Conservation (phyloP, 2,113 vertebrate species). For the Alethe diademata region DNA sequence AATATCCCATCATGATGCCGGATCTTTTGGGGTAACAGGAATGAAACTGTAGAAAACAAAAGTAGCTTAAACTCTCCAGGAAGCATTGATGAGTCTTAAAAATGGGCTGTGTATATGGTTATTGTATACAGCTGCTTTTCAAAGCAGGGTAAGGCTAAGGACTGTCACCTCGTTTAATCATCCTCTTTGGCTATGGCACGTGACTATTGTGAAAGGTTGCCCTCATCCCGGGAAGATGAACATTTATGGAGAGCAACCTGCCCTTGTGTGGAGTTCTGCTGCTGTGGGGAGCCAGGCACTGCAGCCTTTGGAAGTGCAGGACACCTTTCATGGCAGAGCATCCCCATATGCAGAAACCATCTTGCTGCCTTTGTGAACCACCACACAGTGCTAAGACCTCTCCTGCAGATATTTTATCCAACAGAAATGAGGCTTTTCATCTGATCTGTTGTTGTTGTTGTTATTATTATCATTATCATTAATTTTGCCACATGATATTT, state of each 20-base stretch:
- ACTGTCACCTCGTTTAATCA: background rate
- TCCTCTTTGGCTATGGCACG: background rate
- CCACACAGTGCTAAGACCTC: background rate
- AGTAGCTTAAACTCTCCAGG: background rate
- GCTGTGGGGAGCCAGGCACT: rapidly evolving
- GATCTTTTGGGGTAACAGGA: background rate
- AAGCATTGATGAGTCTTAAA: background rate
- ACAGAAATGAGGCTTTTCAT: background rate
- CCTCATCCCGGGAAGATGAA: background rate
- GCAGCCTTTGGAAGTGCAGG: rapidly evolving
- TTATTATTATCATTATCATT: background rate
- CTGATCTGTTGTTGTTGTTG: background rate
- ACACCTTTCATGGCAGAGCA: rapidly evolving
- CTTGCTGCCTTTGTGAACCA: background rate
- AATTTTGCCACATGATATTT: background rate
- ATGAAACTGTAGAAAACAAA: background rate
- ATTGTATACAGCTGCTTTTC: background rate
- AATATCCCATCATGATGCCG: background rate
- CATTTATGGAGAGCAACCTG: background rate
- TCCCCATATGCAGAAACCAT: background rate
- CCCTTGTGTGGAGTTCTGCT: background rate
- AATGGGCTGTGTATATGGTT: background rate
- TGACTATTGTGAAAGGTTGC: background rate
- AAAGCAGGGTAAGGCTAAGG: background rate
- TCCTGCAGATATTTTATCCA: background rate